Conservation (phyloP, 1,140 invertebrate genomes). For the Cepaea nemoralis region DNA sequence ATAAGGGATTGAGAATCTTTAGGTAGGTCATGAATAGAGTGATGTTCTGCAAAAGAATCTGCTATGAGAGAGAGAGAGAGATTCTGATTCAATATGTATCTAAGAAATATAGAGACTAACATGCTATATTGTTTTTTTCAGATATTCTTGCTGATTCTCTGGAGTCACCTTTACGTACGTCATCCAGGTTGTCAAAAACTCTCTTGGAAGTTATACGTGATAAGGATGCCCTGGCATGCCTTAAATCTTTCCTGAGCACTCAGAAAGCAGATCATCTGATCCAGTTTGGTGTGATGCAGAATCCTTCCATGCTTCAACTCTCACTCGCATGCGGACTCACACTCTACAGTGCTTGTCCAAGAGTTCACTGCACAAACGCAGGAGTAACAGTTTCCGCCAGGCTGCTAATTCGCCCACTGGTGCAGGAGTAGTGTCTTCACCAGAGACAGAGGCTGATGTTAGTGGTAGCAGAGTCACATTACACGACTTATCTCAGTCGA, state of each 20-base stretch:
- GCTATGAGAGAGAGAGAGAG: too few relatives aligned
- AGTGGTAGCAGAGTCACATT: background rate
- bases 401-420: background rate
- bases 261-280: conserved; percentile 75
- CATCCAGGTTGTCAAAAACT: conserved; percentile 77
- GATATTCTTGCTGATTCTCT: conserved; percentile 23
- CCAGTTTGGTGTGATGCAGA: conserved; percentile 83
- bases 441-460: background rate
- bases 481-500: background rate
- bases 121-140: too few relatives aligned
- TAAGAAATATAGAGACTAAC: too few relatives aligned
- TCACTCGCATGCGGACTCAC: conserved; percentile 61
- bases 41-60: too few relatives aligned
- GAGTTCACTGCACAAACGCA: conserved; percentile 46
- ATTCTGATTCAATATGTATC: too few relatives aligned
- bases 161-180: conserved; percentile 45
- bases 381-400: background rate
- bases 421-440: background rate
- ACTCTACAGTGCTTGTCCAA: conserved; percentile 57
- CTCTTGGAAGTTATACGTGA: conserved; percentile 79
- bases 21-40: too few relatives aligned
- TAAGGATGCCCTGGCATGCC: conserved; percentile 80
- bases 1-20: too few relatives aligned
- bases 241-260: conserved; percentile 82
- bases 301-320: conserved; percentile 74